Evolutionary conservation across 2,113 vertebrate species (phyloP), one percentile per base, ranked within the genome.

Genomic region (Leiothrix lutea): DNA sequence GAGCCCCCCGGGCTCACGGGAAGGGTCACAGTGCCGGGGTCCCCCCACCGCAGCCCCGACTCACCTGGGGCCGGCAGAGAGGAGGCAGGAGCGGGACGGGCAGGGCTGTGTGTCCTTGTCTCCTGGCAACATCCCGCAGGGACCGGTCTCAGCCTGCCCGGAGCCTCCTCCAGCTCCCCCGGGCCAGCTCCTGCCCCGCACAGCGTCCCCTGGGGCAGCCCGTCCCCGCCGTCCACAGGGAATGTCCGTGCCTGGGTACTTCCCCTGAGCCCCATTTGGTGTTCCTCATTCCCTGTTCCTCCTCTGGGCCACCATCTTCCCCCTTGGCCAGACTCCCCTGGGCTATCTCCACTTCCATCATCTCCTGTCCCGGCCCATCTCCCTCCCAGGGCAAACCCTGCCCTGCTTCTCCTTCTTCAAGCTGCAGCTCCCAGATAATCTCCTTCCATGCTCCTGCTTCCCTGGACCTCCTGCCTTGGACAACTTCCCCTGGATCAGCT

Each of bases 1-100:
- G n/a, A n/a, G n/a, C n/a, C n/a, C n/a, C n/a, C n/a, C n/a, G n/a
- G n/a, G n/a, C n/a, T n/a, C n/a, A n/a, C n/a, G 1, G 1, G 12
- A 51, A 0, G 2, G 57, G 31, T 53, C 31, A 3, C 21, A 0
- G 57, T 0, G 28, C 33, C 5, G 1, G 31, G 69, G 29, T 15
- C 16, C 60, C 48, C 86, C 58, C 65, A 38, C 2, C 28, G 24
- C 79, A 56, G 29, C 23, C 40, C 29, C 2, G 1, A 11, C 88
- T 93, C 71, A 92, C 88, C 89, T 73, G 78, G 51, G 22, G 23
- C 21, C 11, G 77, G 67, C 51, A 25, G 25, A 23, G 18, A 48
- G 79, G 8, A 18, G 35, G 66, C 45, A 17, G 86, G 13, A 51
- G 58, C 29, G 35, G 80, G 8, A 1, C 48, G 9, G 73, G 79